Evolutionary conservation across 2,888 invertebrate species (phyloP), one percentile per base, ranked within the genome.

Genomic region (Drosophila merina): DNA sequence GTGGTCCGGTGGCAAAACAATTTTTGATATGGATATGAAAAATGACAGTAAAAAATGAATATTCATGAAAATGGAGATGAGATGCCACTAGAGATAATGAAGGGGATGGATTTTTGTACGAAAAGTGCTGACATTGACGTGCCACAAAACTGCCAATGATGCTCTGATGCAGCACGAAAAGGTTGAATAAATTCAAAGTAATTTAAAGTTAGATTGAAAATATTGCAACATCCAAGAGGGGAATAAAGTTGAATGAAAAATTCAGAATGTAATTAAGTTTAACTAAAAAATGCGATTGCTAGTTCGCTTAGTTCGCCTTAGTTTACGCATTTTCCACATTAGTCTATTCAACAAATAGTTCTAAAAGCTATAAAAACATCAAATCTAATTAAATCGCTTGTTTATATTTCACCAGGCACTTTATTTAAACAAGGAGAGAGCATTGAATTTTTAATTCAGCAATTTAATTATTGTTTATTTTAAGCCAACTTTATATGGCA

Each of bases 351-450:
- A 36, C n/a, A 36, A n/a, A 36, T 50, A 51, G 28, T 60, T 62
- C 28, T 36, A 25, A 31, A 47, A 30, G 26, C 14, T 6, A 48
- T 31, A 40, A 58, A 55, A 47, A 31, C 47, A 38, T 31, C 31
- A 58, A 55, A 47, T 26, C 47, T 33, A 31, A 54, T 31, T 25
- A 31, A 8, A 25, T 5, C 6, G 6, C 20, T 31, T 31, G 14
- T 20, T 51, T 12, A 33, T 9, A 74, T 72, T 80, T 81, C 57
- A 57, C 58, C 42, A 38, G 12, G n/a, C 25, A 56, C 78, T 74
- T 79, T 64, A 74, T 74, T 80, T 77, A 74, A 75, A 71, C 40
- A 80, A 59, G 56, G 63, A 33, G 6, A 28, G 28, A 20, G 20
- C 0, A 2, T 20, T 20, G 20, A 20, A 20, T 20, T 20, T 20